A percentile compares a stretch with the other conserved stretches of the same genome.
Evolutionary conservation across 2,797 vertebrate species (phyloP).

Genomic region (Gallinago nigripennis): DNA sequence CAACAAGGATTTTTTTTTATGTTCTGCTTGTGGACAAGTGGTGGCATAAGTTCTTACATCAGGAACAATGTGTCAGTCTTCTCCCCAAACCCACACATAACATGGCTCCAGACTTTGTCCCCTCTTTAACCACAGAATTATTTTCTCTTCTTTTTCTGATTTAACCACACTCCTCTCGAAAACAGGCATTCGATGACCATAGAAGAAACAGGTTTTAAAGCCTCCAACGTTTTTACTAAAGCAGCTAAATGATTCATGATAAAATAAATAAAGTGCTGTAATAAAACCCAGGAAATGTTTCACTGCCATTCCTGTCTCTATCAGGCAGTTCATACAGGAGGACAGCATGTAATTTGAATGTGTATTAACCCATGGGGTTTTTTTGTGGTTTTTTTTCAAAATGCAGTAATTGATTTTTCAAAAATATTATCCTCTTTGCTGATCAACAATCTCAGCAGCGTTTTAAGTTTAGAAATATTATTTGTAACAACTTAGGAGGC

Average conservation of each 20-base stretch:
- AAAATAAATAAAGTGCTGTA: not conserved
- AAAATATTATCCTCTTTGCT: not conserved
- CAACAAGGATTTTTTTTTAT: not conserved
- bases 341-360: not conserved
- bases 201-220: not conserved
- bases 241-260: not conserved
- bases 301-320: not conserved
- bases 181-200: not conserved
- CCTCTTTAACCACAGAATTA: not conserved
- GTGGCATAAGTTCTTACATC: accelerated
- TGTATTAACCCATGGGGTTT: not conserved
- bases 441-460: not conserved
- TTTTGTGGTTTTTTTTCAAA: not conserved
- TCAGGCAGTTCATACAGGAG: not conserved
- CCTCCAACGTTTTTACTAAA: not conserved
- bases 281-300: not conserved
- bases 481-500: not conserved
- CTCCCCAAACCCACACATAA: not conserved
- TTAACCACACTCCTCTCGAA: not conserved
- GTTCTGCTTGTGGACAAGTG: not conserved
- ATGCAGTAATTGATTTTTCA: not conserved
- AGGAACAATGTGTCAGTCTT: not conserved
- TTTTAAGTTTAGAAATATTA: not conserved
- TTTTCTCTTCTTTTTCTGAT: not conserved
- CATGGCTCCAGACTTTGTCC: not conserved